Conservation (phyloP, 2,797 vertebrate species). For the Chaunax sp. region DNA sequence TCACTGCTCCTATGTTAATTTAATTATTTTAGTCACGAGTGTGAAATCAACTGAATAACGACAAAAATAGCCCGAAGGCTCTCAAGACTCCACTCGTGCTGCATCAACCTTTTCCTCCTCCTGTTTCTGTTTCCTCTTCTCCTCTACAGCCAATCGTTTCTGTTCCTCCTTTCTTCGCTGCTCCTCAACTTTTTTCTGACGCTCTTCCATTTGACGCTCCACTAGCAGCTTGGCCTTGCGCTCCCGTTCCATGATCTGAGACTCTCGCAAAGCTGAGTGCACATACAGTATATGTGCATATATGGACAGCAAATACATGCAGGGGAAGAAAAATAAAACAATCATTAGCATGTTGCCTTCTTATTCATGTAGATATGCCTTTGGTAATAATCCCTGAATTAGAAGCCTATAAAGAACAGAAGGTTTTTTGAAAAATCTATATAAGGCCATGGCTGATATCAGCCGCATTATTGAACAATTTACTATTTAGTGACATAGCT, state of each 20-base stretch:
- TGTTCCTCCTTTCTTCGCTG: constrained; percentile 94
- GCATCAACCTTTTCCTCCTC: constrained; percentile 91
- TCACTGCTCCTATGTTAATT: not conserved
- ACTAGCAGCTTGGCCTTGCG: constrained; percentile 91
- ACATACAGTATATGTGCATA: not conserved
- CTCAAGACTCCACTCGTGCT: not conserved
- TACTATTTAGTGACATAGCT: not conserved
- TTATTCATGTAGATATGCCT: no score
- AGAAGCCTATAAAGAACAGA: no score
- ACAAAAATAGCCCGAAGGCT: not conserved
- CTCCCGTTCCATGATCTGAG: constrained; percentile 93
- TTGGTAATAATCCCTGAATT: not conserved
- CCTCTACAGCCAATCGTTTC: constrained; percentile 90
- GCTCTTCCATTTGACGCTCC: constrained; percentile 93
- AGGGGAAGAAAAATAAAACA: not conserved
- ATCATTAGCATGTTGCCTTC: no score
- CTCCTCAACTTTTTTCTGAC: constrained; percentile 89
- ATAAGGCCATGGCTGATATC: not conserved
- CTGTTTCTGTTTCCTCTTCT: constrained; percentile 92
- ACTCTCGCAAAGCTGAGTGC: constrained; percentile 87
- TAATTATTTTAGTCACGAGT: not conserved
- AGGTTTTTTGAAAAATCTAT: not conserved
- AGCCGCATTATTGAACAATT: not conserved
- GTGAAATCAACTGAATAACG: constrained; percentile 1
- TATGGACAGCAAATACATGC: not conserved